Evolutionary conservation across 2,797 vertebrate genomes (phyloP).

Genomic region (Sebastes cheni): DNA sequence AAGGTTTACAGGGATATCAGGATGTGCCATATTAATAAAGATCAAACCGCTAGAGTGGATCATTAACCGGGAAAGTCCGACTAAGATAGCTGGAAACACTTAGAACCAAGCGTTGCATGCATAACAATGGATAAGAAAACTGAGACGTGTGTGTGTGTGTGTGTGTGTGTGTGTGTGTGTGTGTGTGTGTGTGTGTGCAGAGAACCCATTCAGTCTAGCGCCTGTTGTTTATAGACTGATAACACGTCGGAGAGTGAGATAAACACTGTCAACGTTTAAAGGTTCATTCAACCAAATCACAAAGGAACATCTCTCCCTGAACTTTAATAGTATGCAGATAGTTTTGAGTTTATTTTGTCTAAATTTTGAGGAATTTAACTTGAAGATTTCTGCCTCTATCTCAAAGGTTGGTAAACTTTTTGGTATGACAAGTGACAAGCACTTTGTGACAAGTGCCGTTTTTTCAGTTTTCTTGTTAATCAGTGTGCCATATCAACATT

Average conservation of each 20-base stretch:
- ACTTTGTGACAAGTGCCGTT: no score
- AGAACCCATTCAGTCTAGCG: conserved; percentile 36
- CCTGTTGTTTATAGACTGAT: conserved; percentile 54
- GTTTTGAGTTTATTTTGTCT: neutral
- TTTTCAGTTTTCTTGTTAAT: no score
- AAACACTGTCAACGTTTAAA: conserved; percentile 33
- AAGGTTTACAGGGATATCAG: conserved; percentile 69
- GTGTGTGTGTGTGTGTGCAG: conserved; percentile 12
- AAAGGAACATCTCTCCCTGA: neutral
- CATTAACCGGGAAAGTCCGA: conserved; percentile 81
- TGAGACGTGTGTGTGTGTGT: conserved; percentile 20
- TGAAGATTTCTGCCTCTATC: neutral
- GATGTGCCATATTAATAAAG: conserved; percentile 75
- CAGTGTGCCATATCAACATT: no score
- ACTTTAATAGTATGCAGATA: neutral
- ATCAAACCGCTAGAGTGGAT: conserved; percentile 81
- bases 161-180: no score
- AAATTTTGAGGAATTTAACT: neutral
- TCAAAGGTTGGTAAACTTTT: no score
- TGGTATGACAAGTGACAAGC: no score
- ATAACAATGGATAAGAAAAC: conserved; percentile 45
- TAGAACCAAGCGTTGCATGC: conserved; percentile 15
- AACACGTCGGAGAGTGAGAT: conserved; percentile 22
- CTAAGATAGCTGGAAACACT: conserved; percentile 53
- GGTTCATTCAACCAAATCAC: conserved; percentile 3